Conservation (phyloP, 2,797 vertebrate species). For the Sebastes trivittatus region DNA sequence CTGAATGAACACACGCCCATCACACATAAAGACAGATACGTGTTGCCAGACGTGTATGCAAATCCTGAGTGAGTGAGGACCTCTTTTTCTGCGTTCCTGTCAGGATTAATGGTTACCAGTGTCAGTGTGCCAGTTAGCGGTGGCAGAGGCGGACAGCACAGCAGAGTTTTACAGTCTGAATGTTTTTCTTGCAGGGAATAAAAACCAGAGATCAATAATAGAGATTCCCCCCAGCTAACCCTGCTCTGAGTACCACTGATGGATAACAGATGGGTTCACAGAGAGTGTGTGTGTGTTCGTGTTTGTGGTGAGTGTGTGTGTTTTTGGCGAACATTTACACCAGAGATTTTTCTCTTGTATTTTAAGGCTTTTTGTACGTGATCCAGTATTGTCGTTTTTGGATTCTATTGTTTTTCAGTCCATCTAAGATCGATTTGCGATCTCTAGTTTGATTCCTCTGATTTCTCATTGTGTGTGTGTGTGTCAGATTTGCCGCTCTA, state of each 20-base stretch:
- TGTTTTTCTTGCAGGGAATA: constrained; percentile 54
- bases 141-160: constrained; percentile 19
- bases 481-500: constrained; percentile 6
- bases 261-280: constrained; percentile 72
- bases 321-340: constrained; percentile 20
- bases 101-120: constrained; percentile 45
- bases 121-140: constrained; percentile 32
- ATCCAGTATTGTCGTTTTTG: constrained; percentile 29
- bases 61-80: background rate
- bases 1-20: background rate
- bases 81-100: background rate
- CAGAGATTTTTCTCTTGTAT: background rate
- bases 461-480: background rate
- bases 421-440: constrained; percentile 39
- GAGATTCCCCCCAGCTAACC: constrained; percentile 52
- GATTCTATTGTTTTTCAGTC: constrained; percentile 7
- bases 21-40: background rate
- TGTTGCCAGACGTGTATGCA: background rate
- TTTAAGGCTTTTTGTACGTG: background rate
- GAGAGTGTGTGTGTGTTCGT: constrained; percentile 17
- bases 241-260: constrained; percentile 62
- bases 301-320: constrained; percentile 7
- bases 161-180: constrained; percentile 46
- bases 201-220: constrained; percentile 71
- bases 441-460: constrained; percentile 24